Evolutionary conservation across 2,797 vertebrate species (phyloP).

Genomic region (Sarcoramphus papa): DNA sequence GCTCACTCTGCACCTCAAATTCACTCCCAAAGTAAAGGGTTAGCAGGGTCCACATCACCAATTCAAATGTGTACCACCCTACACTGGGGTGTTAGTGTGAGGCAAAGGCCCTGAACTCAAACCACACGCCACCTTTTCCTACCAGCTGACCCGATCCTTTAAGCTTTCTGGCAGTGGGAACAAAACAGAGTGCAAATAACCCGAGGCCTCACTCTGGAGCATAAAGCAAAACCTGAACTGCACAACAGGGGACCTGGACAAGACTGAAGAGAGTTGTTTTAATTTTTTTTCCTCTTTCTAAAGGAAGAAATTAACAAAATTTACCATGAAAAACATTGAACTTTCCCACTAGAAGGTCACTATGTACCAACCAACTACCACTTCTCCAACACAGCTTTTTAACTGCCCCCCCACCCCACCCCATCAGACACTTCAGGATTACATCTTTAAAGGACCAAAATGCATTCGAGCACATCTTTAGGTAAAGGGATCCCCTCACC

Average conservation of each 20-base stretch:
- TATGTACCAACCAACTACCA: not conserved
- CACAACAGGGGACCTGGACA: not conserved
- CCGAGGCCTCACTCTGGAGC: not conserved
- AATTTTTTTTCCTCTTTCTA: not conserved
- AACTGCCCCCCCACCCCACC: fast-evolving
- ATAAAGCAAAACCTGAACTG: not conserved
- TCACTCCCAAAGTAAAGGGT: not conserved
- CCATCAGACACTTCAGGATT: not conserved
- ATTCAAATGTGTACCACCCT: not conserved
- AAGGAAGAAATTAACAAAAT: not conserved
- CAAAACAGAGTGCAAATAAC: not conserved
- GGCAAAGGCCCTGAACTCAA: not conserved
- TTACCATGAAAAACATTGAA: not conserved
- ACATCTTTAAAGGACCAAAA: not conserved
- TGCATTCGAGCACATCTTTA: not conserved
- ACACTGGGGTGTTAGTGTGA: fast-evolving
- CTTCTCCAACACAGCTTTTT: not conserved
- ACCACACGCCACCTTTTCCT: not conserved
- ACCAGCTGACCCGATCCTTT: not conserved
- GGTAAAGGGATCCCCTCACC: not conserved
- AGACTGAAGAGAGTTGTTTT: not conserved
- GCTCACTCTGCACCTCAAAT: not conserved
- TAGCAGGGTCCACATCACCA: fast-evolving
- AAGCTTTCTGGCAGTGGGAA: not conserved
- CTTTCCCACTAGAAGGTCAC: not conserved